These are phyloP conservation scores for Catharus bicknelli DNA, from an alignment of 2,113 vertebrate genomes.

Conservation along the genomic window DNA sequence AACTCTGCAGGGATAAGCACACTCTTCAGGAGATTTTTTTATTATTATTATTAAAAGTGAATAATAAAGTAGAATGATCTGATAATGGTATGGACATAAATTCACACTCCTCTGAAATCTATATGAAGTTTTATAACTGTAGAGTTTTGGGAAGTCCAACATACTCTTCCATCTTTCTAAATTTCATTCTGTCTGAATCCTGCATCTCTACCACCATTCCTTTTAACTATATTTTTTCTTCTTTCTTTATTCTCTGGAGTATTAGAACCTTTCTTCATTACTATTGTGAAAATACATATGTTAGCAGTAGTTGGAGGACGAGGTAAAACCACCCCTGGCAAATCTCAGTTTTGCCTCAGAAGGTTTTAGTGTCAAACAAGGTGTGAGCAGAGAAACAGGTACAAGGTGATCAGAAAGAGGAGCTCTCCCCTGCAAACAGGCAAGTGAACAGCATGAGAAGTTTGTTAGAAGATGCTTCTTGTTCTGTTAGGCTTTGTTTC, in stretches of 20 bases:
- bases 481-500: not conserved
- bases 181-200: not conserved
- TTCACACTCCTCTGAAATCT: conserved; percentile 11
- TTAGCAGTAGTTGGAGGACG: not conserved
- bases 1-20: conserved; percentile 18
- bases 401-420: not conserved
- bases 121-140: not conserved
- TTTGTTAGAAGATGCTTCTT: not conserved
- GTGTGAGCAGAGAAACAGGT: not conserved
- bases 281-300: not conserved
- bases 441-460: not conserved
- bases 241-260: not conserved
- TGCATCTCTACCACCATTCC: not conserved
- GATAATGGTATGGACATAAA: conserved; percentile 21
- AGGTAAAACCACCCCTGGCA: not conserved
- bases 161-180: not conserved
- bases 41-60: conserved; percentile 14
- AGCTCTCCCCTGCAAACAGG: not conserved
- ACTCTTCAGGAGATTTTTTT: not conserved
- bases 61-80: conserved; percentile 24
- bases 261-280: not conserved
- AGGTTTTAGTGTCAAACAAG: not conserved
- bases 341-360: not conserved
- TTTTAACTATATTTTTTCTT: not conserved
- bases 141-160: not conserved